phyloP scores from a whole-genome alignment of 2,797 vertebrate genomes.

The Sebastolobus altivelis region DNA sequence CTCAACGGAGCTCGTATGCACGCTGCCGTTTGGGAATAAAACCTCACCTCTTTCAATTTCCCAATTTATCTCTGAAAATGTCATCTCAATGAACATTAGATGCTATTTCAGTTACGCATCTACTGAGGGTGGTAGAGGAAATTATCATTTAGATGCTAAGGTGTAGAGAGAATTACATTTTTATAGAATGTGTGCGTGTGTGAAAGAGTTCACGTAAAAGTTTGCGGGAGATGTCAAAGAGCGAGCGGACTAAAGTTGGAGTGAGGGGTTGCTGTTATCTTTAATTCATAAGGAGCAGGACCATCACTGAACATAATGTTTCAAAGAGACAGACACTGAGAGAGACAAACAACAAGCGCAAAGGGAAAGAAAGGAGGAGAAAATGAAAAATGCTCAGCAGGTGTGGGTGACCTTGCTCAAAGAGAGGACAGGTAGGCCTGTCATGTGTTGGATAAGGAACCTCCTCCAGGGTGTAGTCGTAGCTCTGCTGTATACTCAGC shows the following conservation, averaged over 20 bases:
- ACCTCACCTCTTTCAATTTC: constrained; percentile 20
- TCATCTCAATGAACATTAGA: constrained; percentile 22
- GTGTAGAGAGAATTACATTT: constrained; percentile 8
- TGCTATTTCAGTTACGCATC: constrained; percentile 13
- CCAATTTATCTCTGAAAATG: constrained; percentile 23
- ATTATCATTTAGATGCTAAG: constrained; percentile 21
- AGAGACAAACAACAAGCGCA: constrained; percentile 29
- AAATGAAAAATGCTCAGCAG: constrained; percentile 10
- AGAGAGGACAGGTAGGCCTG: constrained; percentile 6
- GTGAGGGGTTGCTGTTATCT: constrained; percentile 27
- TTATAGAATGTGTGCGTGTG: constrained; percentile 10
- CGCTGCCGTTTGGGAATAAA: neutral
- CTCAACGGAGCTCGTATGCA: neutral
- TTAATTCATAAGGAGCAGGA: constrained; percentile 47
- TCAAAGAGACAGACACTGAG: constrained; percentile 32
- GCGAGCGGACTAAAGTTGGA: neutral
- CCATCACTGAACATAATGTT: constrained; percentile 37
- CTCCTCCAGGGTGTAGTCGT: neutral
- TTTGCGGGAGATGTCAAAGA: constrained; percentile 26
- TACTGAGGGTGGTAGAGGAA: neutral
- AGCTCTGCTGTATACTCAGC: neutral
- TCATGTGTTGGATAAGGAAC: neutral
- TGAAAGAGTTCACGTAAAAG: constrained; percentile 1
- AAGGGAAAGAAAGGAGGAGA: constrained; percentile 15
- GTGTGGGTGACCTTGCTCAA: constrained; percentile 16